Evolutionary conservation across 2,888 invertebrate species (phyloP).

Genomic region (Caenorhabditis virilis): DNA sequence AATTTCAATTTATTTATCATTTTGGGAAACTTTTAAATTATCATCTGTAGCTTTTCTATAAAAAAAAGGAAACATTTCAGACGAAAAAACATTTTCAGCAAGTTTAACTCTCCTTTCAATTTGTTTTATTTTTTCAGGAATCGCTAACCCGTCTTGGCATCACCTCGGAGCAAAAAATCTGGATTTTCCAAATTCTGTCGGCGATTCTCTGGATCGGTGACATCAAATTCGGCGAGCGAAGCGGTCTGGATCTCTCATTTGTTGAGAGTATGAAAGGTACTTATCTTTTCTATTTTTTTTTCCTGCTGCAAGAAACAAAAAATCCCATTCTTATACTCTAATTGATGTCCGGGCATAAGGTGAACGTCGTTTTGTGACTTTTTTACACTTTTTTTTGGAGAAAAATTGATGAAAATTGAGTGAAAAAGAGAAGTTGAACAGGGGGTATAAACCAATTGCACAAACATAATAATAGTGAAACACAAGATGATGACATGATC

Average conservation of each 20-base stretch:
- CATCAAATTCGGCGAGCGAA: slow-evolving; percentile 61
- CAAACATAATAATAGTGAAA: too few species aligned
- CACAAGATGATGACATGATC: too few species aligned
- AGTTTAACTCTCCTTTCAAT: too few species aligned
- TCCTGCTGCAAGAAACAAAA: not conserved
- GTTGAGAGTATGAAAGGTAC: slow-evolving; percentile 56
- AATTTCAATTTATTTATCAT: too few species aligned
- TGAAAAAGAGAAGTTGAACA: too few species aligned
- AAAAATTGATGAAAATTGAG: not conserved
- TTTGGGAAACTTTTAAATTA: too few species aligned
- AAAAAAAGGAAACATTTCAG: too few species aligned
- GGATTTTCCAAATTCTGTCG: slow-evolving; percentile 55
- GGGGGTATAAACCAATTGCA: too few species aligned
- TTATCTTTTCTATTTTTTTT: not conserved
- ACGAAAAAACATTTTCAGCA: too few species aligned
- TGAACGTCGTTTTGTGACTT: not conserved
- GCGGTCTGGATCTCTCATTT: slow-evolving; percentile 61
- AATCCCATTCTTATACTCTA: slow-evolving; percentile 6
- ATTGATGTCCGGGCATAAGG: slow-evolving; percentile 35
- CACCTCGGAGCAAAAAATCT: slow-evolving; percentile 42
- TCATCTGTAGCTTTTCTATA: too few species aligned
- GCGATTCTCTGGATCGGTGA: slow-evolving; percentile 64
- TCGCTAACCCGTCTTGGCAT: slow-evolving; percentile 57
- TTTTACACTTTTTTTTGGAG: not conserved
- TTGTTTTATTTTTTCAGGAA: slow-evolving; percentile 33